These are phyloP conservation scores for Poeciliopsis prolifica DNA, from an alignment of 2,113 vertebrate species.

Conservation along the genomic window DNA sequence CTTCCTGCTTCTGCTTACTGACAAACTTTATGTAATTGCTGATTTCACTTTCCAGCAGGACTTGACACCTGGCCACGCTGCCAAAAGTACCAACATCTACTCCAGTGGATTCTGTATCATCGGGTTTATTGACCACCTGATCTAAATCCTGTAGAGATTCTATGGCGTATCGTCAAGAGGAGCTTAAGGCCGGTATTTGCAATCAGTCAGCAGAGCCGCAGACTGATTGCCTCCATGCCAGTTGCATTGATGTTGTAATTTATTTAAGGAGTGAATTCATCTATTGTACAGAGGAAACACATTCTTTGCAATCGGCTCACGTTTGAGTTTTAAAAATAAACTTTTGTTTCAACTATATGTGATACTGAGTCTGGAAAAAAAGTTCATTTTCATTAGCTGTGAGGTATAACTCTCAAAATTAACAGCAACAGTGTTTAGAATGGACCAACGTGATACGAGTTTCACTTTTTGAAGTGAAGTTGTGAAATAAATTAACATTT, in stretches of 20 bases:
- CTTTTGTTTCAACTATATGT: too few species aligned
- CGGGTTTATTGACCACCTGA: background rate
- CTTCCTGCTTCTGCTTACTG: background rate
- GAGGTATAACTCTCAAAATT: too few species aligned
- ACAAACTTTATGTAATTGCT: background rate
- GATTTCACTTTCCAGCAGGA: background rate
- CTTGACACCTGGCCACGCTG: background rate
- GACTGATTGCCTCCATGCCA: background rate
- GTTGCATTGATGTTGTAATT: background rate
- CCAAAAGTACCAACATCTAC: background rate
- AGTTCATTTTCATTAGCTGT: too few species aligned
- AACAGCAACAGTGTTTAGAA: background rate
- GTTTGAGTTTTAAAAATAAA: too few species aligned
- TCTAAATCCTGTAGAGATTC: background rate
- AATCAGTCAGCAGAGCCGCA: background rate
- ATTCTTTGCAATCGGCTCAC: too few species aligned
- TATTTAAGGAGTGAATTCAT: background rate
- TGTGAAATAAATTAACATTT: background rate
- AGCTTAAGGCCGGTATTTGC: background rate
- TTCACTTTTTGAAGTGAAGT: background rate
- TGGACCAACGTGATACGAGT: background rate
- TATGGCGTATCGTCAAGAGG: background rate
- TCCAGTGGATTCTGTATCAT: background rate
- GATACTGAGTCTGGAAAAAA: background rate
- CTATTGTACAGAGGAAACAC: background rate